A percentile compares a stretch with the other conserved stretches of the same genome.
phyloP scores from a whole-genome alignment of 92 coral and sea anemone genomes.

The Epizoanthus ramosus region DNA sequence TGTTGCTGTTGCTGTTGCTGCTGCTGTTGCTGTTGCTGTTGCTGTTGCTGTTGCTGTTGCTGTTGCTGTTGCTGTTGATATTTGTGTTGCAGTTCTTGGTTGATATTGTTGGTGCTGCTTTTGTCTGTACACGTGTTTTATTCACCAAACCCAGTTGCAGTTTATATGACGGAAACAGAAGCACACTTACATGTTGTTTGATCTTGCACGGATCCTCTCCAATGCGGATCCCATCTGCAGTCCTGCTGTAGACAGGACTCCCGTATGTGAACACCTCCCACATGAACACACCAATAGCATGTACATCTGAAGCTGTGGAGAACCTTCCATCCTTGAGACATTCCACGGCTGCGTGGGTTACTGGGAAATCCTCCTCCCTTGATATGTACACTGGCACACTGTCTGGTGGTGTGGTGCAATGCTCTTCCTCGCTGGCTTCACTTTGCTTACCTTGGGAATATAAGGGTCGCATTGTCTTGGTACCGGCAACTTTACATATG shows the following conservation, averaged over 20 bases:
- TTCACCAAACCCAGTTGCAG: neutral
- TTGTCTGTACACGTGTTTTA: neutral
- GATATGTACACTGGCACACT: neutral
- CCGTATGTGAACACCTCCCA: slow-evolving; percentile 37
- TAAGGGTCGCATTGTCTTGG: neutral
- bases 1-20: no score
- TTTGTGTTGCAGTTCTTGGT: neutral
- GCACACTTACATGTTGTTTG: neutral
- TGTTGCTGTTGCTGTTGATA: no score
- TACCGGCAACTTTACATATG: slow-evolving; percentile 6
- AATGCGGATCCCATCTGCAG: neutral
- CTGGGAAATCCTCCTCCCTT: neutral
- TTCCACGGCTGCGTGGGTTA: slow-evolving; percentile 26
- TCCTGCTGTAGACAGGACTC: neutral
- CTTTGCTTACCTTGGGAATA: neutral
- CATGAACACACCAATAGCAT: slow-evolving; percentile 16
- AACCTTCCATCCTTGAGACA: slow-evolving; percentile 14
- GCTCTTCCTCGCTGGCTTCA: neutral
- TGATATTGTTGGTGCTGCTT: neutral
- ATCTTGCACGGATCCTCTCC: neutral
- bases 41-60: no score
- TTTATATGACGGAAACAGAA: neutral
- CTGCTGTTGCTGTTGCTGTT: no score
- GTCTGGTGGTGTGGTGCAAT: neutral
- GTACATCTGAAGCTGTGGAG: slow-evolving; percentile 7